Conservation (phyloP, 2,113 vertebrate genomes). For the Sebastes schlegelii region DNA sequence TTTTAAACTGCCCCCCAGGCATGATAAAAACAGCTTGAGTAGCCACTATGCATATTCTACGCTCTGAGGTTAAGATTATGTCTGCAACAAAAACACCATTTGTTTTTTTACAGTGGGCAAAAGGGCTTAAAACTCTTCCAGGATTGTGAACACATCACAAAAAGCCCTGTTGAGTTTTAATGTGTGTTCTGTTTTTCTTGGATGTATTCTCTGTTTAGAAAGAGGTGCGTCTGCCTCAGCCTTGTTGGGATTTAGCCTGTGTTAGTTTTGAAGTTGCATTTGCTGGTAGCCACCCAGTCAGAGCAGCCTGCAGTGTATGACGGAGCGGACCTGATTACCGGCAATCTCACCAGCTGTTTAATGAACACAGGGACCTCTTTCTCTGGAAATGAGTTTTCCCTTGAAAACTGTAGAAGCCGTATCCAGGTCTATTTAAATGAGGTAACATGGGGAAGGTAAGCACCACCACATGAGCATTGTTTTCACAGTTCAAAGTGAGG, state of each 20-base stretch:
- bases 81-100: slow-evolving; percentile 63
- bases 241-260: slow-evolving; percentile 37
- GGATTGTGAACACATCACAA: neutral
- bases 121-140: neutral
- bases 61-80: slow-evolving; percentile 63
- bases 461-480: slow-evolving; percentile 89
- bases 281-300: slow-evolving; percentile 61
- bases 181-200: slow-evolving; percentile 12
- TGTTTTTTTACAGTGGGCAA: slow-evolving; percentile 42
- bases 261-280: slow-evolving; percentile 54
- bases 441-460: slow-evolving; percentile 88
- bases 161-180: slow-evolving; percentile 11
- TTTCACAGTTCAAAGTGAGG: slow-evolving; percentile 91
- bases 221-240: slow-evolving; percentile 11
- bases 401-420: slow-evolving; percentile 82
- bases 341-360: slow-evolving; percentile 83
- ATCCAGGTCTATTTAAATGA: slow-evolving; percentile 91
- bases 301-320: slow-evolving; percentile 42
- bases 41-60: slow-evolving; percentile 75
- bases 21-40: slow-evolving; percentile 83
- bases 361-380: slow-evolving; percentile 85
- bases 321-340: slow-evolving; percentile 73
- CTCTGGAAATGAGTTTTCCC: slow-evolving; percentile 86
- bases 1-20: slow-evolving; percentile 85
- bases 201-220: slow-evolving; percentile 26